Percentiles rank a stretch among this genome's conserved stretches.
phyloP scores from a whole-genome alignment of 35 echinoderm and acorn worm genomes.

The Heliocidaris tuberculata region DNA sequence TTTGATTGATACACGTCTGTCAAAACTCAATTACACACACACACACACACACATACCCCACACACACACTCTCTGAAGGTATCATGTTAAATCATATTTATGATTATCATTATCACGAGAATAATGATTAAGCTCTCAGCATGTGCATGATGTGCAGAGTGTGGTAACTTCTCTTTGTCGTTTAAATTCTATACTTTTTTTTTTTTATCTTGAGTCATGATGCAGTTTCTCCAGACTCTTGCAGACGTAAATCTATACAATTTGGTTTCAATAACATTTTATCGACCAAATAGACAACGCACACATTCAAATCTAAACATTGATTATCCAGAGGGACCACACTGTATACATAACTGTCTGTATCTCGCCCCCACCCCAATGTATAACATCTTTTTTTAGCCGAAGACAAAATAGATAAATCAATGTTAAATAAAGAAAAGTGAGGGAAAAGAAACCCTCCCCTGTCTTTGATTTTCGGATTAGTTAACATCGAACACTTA shows the following conservation, averaged over 20 bases:
- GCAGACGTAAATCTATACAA: constrained; percentile 29
- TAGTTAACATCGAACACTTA: background rate
- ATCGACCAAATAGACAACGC: constrained; percentile 29
- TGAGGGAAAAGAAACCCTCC: background rate
- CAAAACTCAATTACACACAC: too few species aligned
- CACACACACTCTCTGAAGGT: too few species aligned
- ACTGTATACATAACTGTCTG: constrained; percentile 27
- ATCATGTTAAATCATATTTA: background rate
- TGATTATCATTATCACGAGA: background rate
- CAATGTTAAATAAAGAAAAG: constrained; percentile 15
- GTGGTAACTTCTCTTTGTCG: background rate
- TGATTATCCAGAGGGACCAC: background rate
- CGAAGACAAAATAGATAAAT: constrained; percentile 12
- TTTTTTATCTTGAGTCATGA: background rate
- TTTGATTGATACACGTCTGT: too few species aligned
- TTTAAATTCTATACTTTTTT: background rate
- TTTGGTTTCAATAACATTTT: constrained; percentile 44
- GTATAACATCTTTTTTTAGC: constrained; percentile 27
- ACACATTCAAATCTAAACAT: constrained; percentile 41
- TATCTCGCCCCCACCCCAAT: constrained; percentile 29
- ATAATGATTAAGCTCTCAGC: background rate
- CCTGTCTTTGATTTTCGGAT: constrained; percentile 27
- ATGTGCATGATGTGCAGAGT: background rate
- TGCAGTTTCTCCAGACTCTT: background rate
- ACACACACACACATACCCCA: too few species aligned